Conservation (phyloP, 2,113 vertebrate genomes). For the Galeopterus variegatus region DNA sequence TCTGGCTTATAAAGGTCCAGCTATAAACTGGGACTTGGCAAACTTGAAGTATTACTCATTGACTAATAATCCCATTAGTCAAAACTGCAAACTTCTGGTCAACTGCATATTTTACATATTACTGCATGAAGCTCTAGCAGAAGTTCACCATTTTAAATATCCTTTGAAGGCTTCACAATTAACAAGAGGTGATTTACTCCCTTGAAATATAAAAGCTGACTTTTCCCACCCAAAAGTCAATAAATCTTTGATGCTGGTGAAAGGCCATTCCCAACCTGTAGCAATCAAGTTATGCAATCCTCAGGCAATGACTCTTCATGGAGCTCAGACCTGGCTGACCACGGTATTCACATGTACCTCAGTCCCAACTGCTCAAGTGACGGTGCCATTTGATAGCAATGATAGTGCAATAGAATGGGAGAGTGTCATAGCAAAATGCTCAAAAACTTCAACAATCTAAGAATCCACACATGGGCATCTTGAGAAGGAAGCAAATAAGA, state of each 20-base stretch:
- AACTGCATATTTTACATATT: constrained; percentile 80
- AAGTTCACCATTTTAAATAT: constrained; percentile 44
- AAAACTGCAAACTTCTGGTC: constrained; percentile 76
- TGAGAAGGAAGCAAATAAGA: neutral
- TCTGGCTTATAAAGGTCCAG: constrained; percentile 69
- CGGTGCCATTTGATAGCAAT: neutral
- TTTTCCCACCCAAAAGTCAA: neutral
- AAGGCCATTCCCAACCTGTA: neutral
- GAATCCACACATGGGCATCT: neutral
- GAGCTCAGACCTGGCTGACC: neutral
- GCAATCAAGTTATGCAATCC: neutral
- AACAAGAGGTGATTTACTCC: constrained; percentile 51
- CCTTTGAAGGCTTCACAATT: constrained; percentile 55
- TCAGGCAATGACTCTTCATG: neutral
- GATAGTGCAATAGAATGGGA: neutral
- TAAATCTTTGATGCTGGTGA: neutral
- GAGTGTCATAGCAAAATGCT: neutral
- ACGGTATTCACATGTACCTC: neutral
- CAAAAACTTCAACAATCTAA: neutral
- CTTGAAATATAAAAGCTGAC: constrained; percentile 18
- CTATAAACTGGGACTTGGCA: constrained; percentile 79
- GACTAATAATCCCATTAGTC: constrained; percentile 81
- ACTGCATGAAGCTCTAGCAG: constrained; percentile 61
- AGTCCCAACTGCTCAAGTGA: neutral
- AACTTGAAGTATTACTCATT: constrained; percentile 79